Base-by-base conservation (phyloP, 2,888 invertebrate species). In the Cataglyphis albicans region DNA sequence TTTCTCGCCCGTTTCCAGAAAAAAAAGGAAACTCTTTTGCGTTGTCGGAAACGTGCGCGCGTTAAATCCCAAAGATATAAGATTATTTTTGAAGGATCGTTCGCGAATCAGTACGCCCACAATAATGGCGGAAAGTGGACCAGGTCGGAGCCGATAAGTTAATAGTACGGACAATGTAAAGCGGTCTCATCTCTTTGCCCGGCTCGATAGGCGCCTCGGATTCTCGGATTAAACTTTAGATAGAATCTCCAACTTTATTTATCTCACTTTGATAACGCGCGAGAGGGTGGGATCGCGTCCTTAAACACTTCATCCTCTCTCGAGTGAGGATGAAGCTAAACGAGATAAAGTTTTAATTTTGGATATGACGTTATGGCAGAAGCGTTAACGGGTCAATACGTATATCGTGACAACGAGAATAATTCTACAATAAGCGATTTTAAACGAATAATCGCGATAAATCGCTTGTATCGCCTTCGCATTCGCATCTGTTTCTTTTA, bases 191-290 rank as follows among this genome's bases (percentile, higher is more conserved):
- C 78, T 59, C 59, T 80, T 70, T 70, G 59, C 70, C 78, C 78
- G 44, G 57, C 18, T 70, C 78, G 78, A 80, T 80, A 80, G n/a
- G 44, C 59, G 59, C 72, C 59, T 80, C 78, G 78, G 78, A 78
- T 78, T 78, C 59, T 80, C 78, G 72, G 78, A 78, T 78, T 78
- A 78, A 78, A 78, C 78, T 78, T 78, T 78, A 70, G 78, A 78
- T 78, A 78, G 78, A 78, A 78, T 78, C 78, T 44, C 59, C 44
- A 78, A 78, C 78, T 78, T 70, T 78, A 78, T 78, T 78, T 78
- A 78, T 78, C 70, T 52, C 48, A 78, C 78, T 78, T 78, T 78
- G 78, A 78, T 78, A 78, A 70, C 32, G 78, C 59, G 78, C 78
- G 78, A 57, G 59, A 21, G 59, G 52, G 64, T 15, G 2, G 48